phyloP scores from a whole-genome alignment of 2,888 invertebrate species.

The Nephrotoma flavescens region DNA sequence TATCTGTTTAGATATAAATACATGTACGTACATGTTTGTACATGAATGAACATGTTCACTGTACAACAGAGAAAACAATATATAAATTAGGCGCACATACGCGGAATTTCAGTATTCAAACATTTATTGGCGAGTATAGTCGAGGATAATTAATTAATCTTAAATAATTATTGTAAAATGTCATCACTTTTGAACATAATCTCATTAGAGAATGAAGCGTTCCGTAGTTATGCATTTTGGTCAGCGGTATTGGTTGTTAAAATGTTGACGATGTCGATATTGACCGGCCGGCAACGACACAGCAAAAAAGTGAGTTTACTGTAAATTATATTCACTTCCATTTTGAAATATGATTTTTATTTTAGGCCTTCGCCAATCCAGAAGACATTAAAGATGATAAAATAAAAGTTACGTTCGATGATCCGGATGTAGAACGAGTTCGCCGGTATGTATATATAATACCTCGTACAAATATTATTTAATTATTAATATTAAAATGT shows the following conservation, averaged over 20 bases:
- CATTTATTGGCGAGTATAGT: neutral
- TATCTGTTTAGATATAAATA: too few species aligned
- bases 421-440: neutral
- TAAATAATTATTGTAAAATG: neutral
- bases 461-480: neutral
- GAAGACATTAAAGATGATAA: neutral
- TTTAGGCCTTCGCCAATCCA: neutral
- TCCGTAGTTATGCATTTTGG: slow-evolving; percentile 22
- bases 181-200: neutral
- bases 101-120: neutral
- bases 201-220: slow-evolving; percentile 19
- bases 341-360: neutral
- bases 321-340: neutral
- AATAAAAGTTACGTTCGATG: neutral
- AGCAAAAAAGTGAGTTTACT: slow-evolving; percentile 18
- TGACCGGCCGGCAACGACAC: slow-evolving; percentile 22
- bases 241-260: slow-evolving; percentile 22
- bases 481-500: neutral
- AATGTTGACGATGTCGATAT: slow-evolving; percentile 21
- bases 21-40: too few species aligned
- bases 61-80: too few species aligned
- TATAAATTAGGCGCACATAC: too few species aligned
- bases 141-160: neutral
- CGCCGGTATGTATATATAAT: neutral
- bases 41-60: too few species aligned